Conservation (phyloP, 1,140 invertebrate species). For the Caenorhabditis remanei region DNA sequence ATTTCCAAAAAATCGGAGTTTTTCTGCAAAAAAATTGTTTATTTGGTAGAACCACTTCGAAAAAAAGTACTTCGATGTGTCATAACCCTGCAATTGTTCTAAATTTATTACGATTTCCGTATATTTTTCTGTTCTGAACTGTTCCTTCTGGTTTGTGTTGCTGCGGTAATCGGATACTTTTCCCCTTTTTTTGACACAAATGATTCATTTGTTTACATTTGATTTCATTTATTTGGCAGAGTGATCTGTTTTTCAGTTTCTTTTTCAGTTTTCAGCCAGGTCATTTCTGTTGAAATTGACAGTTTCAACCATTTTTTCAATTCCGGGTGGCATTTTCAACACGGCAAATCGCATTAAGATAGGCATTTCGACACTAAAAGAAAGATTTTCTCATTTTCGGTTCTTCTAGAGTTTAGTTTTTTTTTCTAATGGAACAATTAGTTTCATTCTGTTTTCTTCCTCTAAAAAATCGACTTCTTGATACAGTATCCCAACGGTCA, state of each 20-base stretch:
- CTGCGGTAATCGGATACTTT: not conserved
- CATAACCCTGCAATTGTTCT: slow-evolving; percentile 11
- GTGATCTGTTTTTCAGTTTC: not conserved
- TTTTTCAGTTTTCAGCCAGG: not conserved
- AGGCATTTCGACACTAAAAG: too few species aligned
- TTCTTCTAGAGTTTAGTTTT: too few species aligned
- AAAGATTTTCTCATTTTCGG: too few species aligned
- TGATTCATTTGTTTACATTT: slow-evolving; percentile 52
- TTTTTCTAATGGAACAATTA: too few species aligned
- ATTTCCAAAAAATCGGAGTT: too few species aligned
- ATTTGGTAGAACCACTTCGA: too few species aligned
- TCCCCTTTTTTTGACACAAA: slow-evolving; percentile 12
- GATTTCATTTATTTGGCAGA: not conserved
- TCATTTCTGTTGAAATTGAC: not conserved
- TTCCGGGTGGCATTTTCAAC: slow-evolving; percentile 15
- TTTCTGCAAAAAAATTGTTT: too few species aligned
- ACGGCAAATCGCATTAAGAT: not conserved
- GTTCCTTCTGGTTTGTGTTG: not conserved
- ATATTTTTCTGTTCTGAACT: not conserved
- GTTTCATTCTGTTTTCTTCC: too few species aligned
- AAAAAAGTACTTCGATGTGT: not conserved
- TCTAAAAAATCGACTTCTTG: too few species aligned
- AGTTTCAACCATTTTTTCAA: not conserved
- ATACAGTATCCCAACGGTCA: too few species aligned
- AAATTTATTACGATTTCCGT: slow-evolving; percentile 33